Evolutionary conservation across 1,140 invertebrate species (phyloP).

Genomic region (Tetraneura akinire): DNA sequence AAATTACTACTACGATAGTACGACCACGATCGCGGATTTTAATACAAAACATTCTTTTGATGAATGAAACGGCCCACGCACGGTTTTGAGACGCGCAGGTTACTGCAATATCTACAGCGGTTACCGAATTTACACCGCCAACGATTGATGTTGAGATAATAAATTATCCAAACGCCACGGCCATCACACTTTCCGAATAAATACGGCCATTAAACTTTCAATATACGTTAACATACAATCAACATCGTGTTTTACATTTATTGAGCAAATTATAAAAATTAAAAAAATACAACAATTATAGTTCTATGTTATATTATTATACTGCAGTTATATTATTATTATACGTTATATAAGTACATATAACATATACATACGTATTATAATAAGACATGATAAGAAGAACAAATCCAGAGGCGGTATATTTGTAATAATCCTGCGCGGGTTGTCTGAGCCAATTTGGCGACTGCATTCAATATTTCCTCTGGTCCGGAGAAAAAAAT

Average conservation of each 20-base stretch:
- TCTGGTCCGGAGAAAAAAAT: conserved; percentile 22
- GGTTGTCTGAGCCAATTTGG: conserved; percentile 38
- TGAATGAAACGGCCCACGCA: conserved; percentile 47
- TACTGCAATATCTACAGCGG: not conserved
- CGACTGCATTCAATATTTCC: conserved; percentile 30
- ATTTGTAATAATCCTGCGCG: not conserved
- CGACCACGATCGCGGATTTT: no score
- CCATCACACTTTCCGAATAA: no score
- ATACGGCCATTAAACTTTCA: not conserved
- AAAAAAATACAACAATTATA: no score
- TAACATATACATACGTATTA: no score
- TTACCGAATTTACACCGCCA: not conserved
- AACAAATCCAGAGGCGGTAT: no score
- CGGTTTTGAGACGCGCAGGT: not conserved
- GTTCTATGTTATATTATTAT: no score
- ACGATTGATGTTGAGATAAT: conserved; percentile 12
- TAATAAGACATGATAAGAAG: no score
- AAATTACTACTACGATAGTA: no score
- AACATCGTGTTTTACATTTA: not conserved
- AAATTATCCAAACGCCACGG: not conserved
- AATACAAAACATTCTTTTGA: no score
- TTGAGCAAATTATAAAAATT: not conserved
- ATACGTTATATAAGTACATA: no score
- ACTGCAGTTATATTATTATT: no score
- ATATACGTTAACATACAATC: not conserved